phyloP scores from a whole-genome alignment of 2,113 vertebrate species.

The Ellobius talpinus region DNA sequence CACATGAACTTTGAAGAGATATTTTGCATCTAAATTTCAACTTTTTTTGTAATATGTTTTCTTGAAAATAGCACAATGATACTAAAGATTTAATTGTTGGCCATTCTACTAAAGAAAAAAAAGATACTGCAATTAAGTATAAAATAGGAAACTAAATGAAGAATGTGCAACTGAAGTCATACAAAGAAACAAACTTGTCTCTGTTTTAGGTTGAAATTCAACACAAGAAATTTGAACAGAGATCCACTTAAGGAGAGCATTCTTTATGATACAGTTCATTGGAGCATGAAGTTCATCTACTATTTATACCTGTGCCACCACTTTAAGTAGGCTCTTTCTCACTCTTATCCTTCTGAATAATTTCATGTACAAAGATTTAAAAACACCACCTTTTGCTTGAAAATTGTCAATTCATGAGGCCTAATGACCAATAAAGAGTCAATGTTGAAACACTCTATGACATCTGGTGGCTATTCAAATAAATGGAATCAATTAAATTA shows the following conservation, averaged over 20 bases:
- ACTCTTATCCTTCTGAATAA: background rate
- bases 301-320: background rate
- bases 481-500: background rate
- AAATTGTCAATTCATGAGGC: background rate
- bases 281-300: background rate
- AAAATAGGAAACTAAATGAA: background rate
- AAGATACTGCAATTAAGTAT: background rate
- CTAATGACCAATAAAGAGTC: background rate
- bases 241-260: background rate
- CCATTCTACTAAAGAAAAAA: background rate
- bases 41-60: background rate
- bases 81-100: background rate
- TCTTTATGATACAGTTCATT: too few relatives aligned
- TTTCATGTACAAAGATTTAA: background rate
- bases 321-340: background rate
- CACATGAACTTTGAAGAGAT: background rate
- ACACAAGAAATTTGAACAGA: background rate
- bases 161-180: background rate
- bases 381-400: background rate
- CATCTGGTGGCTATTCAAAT: background rate
- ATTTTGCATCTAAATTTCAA: background rate
- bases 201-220: background rate
- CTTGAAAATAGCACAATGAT: background rate
- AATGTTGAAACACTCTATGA: background rate
- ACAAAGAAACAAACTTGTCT: background rate